A percentile compares a stretch with the other conserved stretches of the same genome.
Conservation (phyloP, 2,888 invertebrate genomes). For the Pseudococcus viburni region DNA sequence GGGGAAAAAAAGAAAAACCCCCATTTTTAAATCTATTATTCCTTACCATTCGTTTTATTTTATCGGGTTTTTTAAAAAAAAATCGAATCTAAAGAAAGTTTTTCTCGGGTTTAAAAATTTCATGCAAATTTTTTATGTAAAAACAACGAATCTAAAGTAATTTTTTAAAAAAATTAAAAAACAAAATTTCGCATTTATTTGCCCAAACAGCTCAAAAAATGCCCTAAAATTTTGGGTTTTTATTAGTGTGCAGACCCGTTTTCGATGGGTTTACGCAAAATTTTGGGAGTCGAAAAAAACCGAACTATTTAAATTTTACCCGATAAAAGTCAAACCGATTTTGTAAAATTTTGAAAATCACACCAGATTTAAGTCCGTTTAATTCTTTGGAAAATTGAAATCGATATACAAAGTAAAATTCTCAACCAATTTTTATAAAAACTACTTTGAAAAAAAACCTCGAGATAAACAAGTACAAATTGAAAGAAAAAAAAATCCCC, state of each 20-base stretch:
- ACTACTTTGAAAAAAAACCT: slow-evolving; percentile 19
- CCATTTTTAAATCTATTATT: background rate
- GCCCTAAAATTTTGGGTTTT: background rate
- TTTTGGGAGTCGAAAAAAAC: background rate
- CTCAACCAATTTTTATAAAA: background rate
- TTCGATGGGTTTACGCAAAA: background rate
- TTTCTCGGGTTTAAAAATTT: background rate
- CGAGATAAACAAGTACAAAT: background rate
- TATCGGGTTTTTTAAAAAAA: background rate
- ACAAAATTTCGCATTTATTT: too few relatives aligned
- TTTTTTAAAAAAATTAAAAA: too few relatives aligned
- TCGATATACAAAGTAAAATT: background rate
- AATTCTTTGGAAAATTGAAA: background rate
- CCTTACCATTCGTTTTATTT: background rate
- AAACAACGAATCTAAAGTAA: background rate
- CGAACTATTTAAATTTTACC: background rate
- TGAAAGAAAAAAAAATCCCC: background rate
- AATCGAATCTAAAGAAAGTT: background rate
- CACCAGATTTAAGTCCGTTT: background rate
- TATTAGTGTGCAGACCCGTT: background rate
- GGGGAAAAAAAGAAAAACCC: too few relatives aligned
- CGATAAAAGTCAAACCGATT: background rate
- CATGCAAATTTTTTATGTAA: too few relatives aligned
- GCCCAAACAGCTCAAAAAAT: background rate
- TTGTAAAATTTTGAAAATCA: slow-evolving; percentile 17